Evolutionary conservation across 2,113 vertebrate genomes (phyloP).

Genomic region (Hemicordylus capensis): DNA sequence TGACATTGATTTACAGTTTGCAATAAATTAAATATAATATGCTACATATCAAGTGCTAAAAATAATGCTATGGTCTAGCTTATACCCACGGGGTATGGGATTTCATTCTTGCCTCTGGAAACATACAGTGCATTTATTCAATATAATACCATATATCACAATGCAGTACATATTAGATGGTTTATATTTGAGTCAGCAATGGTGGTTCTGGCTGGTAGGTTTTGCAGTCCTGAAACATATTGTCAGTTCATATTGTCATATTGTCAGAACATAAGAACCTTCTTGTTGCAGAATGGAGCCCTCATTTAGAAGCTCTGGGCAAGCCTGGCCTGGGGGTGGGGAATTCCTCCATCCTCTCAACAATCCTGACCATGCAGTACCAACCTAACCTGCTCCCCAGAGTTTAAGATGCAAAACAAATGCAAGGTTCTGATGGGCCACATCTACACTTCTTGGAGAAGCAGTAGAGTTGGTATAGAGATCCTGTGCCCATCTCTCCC

Average conservation of each 20-base stretch:
- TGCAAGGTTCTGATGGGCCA: neutral
- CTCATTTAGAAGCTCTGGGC: neutral
- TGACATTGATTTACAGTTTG: conserved; percentile 14
- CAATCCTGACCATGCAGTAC: neutral
- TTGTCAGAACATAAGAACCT: too few species aligned
- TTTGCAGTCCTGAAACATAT: neutral
- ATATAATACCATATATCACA: neutral
- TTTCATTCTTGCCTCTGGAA: neutral
- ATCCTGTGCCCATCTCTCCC: neutral
- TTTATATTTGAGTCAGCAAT: neutral
- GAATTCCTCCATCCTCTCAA: neutral
- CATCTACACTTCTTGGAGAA: neutral
- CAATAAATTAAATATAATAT: conserved; percentile 64
- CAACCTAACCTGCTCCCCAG: neutral
- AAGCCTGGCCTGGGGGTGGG: too few species aligned
- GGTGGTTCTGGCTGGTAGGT: neutral
- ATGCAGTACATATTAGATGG: neutral
- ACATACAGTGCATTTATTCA: conserved; percentile 30
- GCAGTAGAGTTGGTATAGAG: neutral
- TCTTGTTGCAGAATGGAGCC: neutral
- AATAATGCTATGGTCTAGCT: conserved; percentile 15
- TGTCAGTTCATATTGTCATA: neutral
- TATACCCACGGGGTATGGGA: conserved; percentile 31
- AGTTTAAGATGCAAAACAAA: neutral
- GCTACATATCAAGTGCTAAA: conserved; percentile 40